Evolutionary conservation across 2,113 vertebrate species (phyloP), one percentile per base, ranked within the genome.

Genomic region (Erythrocebus patas): DNA sequence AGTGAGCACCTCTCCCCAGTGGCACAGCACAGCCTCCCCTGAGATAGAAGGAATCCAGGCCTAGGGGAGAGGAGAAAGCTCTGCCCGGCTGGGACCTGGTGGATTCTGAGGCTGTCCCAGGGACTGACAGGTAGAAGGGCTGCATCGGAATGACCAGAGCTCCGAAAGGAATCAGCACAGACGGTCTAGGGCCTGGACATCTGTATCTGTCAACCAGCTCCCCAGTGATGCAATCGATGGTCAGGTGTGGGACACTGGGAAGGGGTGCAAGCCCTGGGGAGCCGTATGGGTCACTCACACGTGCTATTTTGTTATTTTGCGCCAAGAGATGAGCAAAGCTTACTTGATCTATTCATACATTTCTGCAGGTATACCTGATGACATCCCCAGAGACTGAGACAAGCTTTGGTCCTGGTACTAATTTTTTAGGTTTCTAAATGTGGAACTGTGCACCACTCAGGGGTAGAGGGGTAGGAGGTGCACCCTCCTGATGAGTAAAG

Each of bases 331-430:
- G 22, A 94, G 68, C 81, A 70, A 68, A 93, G 18, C 66, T 32
- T 2, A 3, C 30, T 8, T 16, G 14, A 30, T 18, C 7, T 0
- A 4, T 59, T 68, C 0, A 0, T 14, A 8, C 10, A 35, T 23
- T 11, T 16, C 75, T 1, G 0, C 38, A 27, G 16, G 73, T 4
- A 2, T 12, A 25, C 32, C 25, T 14, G 6, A 11, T 45, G 80
- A 10, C 18, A 35, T 22, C 61, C 38, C 5, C 14, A 40, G 61
- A 68, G 45, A 6, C 48, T 38, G 38, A 12, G 61, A n/a, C 3
- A 68, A 30, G 22, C 27, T 45, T 14, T 12, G 22, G 38, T 76
- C 70, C 64, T 66, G 27, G 23, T 13, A 61, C 70, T 22, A 9
- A 48, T 64, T 87, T 89, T 76, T 6, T 50, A 43, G 25, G 43